Evolutionary conservation across 2,888 invertebrate species (phyloP).

Genomic region (Pecten maximus): DNA sequence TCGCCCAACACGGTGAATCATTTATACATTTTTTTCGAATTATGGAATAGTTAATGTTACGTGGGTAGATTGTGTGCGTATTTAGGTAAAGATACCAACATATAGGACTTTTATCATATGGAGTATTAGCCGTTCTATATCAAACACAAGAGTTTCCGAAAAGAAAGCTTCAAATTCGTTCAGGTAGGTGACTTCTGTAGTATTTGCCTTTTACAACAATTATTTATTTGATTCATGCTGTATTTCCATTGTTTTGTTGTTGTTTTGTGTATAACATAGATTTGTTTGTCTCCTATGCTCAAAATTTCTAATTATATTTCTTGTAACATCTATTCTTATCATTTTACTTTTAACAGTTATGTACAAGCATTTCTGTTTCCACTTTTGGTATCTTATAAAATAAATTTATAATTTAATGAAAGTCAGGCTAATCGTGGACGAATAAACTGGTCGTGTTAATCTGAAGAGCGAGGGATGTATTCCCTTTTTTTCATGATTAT

Average conservation of each 20-base stretch:
- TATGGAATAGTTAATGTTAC: not conserved
- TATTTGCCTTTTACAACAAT: not conserved
- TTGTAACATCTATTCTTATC: no score
- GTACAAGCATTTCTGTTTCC: no score
- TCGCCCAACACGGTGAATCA: not conserved
- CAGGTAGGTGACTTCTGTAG: not conserved
- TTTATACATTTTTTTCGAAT: constrained; percentile 24
- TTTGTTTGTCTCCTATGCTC: no score
- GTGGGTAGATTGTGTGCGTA: not conserved
- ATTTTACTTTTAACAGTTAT: no score
- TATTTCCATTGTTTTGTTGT: not conserved
- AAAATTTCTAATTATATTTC: no score
- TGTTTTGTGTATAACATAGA: no score
- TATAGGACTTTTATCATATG: not conserved
- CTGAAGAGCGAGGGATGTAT: no score
- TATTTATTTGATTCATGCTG: not conserved
- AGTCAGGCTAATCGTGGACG: no score
- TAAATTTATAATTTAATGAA: no score
- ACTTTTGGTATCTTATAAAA: no score
- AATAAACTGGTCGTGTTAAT: no score
- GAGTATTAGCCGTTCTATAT: not conserved
- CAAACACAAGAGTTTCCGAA: not conserved
- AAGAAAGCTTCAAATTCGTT: not conserved
- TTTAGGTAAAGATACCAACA: not conserved
- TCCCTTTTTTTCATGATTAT: no score